Evolutionary conservation across 2,888 invertebrate genomes (phyloP), one percentile per base, ranked within the genome.

Genomic region (Troides helena): DNA sequence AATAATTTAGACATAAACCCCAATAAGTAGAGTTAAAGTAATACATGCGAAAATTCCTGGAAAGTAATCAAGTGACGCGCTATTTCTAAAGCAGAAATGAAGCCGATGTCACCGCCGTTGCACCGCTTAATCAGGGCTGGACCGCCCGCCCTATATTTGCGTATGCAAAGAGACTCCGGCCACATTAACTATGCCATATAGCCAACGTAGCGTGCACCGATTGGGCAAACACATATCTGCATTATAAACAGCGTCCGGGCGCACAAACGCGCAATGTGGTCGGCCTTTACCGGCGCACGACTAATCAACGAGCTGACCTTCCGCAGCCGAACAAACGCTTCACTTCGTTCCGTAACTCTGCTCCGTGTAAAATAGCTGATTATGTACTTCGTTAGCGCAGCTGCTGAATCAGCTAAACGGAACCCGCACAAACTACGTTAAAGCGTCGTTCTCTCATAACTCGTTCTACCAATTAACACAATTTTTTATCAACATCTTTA

Each of bases 171-270:
- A 92, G 92, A 88, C 88, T 85, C 81, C 85, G 85, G 90, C 88
- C 91, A 82, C 90, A 93, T 93, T 92, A 92, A 90, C 92, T 90
- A 93, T 92, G 92, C 92, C 91, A 92, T 92, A 93, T 92, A 92
- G 89, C 89, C 91, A 89, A 88, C 90, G 88, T 88, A 91, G 88
- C 92, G 87, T 92, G 90, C 90, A 88, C 86, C 89, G 90, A 92
- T 92, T 92, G 91, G 89, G 92, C 92, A 92, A 92, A 92, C 92
- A 93, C 91, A 92, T 93, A 93, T 93, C 93, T 92, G 92, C 93
- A 93, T 93, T 93, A 93, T 93, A 93, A 93, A 93, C 93, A 93
- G 89, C 87, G 85, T 85, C 87, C 88, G 87, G 85, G 86, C 84
- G 87, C 88, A 90, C 93, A 92, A 92, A 91, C 93, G 90, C 87